A percentile compares a stretch with the other conserved stretches of the same genome.
These are phyloP conservation scores for Eupithecia centaureata DNA, from an alignment of 2,888 invertebrate species.

Conservation along the genomic window DNA sequence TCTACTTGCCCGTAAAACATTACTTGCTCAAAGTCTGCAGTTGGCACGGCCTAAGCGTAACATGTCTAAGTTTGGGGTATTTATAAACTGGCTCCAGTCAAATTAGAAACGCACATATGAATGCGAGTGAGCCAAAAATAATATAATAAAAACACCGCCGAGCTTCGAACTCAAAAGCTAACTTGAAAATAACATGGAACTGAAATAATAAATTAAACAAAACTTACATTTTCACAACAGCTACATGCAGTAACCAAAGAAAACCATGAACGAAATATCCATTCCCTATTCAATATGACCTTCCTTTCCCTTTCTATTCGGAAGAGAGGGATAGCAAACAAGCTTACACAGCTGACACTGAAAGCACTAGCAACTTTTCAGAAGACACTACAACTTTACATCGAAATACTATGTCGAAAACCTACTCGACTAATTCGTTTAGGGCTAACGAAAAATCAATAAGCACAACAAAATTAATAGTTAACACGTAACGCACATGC, in stretches of 20 bases:
- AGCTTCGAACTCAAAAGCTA: slow-evolving; percentile 15
- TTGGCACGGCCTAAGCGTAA: slow-evolving; percentile 64
- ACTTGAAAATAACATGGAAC: slow-evolving; percentile 15
- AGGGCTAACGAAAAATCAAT: slow-evolving; percentile 55
- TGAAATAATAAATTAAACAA: slow-evolving; percentile 24
- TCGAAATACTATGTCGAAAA: slow-evolving; percentile 55
- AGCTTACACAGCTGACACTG: slow-evolving; percentile 75
- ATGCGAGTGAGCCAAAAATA: slow-evolving; percentile 65
- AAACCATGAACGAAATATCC: slow-evolving; percentile 74
- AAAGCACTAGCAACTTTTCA: slow-evolving; percentile 80
- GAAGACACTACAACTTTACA: slow-evolving; percentile 62
- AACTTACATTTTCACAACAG: slow-evolving; percentile 74
- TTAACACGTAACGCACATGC: slow-evolving; percentile 53
- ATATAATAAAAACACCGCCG: slow-evolving; percentile 56
- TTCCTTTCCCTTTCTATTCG: slow-evolving; percentile 75
- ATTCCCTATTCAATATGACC: slow-evolving; percentile 60
- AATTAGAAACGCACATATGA: slow-evolving; percentile 70
- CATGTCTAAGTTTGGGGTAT: slow-evolving; percentile 72
- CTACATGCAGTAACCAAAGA: slow-evolving; percentile 66
- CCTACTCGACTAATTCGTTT: slow-evolving; percentile 54
- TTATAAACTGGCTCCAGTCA: slow-evolving; percentile 70
- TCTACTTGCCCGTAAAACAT: slow-evolving; percentile 29
- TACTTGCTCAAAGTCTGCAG: slow-evolving; percentile 46
- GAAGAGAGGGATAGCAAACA: slow-evolving; percentile 69
- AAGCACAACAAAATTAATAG: slow-evolving; percentile 42